phyloP scores from a whole-genome alignment of 2,888 invertebrate species.

The Epirrhoe alternata region DNA sequence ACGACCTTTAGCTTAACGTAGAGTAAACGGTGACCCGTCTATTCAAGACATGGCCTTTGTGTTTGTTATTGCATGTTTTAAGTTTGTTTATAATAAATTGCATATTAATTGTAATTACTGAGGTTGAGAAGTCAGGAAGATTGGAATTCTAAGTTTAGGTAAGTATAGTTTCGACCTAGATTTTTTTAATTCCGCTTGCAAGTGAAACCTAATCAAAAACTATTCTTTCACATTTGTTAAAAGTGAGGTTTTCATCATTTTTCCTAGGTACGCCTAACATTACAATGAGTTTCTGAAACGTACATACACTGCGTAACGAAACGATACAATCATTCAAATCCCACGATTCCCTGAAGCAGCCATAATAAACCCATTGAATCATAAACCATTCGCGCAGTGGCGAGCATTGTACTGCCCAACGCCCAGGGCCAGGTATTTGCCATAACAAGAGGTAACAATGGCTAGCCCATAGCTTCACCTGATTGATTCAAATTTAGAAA shows the following conservation, averaged over 20 bases:
- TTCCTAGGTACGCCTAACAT: no score
- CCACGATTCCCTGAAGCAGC: constrained; percentile 26
- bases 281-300: constrained; percentile 2
- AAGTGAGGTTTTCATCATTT: no score
- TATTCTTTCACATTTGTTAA: no score
- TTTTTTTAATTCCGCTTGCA: no score
- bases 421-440: constrained; percentile 69
- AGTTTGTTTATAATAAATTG: constrained; percentile 30
- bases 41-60: constrained; percentile 50
- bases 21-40: constrained; percentile 43
- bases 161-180: no score
- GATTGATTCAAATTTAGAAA: constrained; percentile 4
- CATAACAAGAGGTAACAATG: constrained; percentile 71
- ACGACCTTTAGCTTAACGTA: constrained; percentile 48
- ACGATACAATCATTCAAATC: constrained; percentile 19
- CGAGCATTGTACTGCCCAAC: constrained; percentile 41
- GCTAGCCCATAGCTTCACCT: constrained; percentile 18
- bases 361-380: constrained; percentile 51
- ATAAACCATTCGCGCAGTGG: constrained; percentile 52
- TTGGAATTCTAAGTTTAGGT: background rate
- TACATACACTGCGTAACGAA: constrained; percentile 4
- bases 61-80: constrained; percentile 33
- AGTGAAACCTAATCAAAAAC: no score
- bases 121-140: constrained; percentile 2
- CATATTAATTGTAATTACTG: constrained; percentile 16